Base-by-base conservation (phyloP, 1,140 invertebrate species). In the Drosophila sechellia region DNA sequence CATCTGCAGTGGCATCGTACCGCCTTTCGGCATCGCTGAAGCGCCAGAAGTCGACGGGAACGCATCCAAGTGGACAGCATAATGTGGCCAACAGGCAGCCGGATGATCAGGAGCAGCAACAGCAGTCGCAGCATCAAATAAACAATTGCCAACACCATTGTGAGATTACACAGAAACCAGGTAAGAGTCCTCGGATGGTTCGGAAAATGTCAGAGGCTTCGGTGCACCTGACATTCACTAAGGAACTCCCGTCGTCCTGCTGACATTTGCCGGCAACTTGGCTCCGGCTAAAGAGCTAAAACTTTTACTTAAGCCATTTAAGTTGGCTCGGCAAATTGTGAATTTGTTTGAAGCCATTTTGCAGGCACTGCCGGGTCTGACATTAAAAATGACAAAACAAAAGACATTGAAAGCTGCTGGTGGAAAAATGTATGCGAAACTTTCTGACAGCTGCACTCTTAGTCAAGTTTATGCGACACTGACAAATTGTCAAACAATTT, bases 31-130 rank as follows among this genome's bases (percentile, higher is more conserved):
- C 84, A n/a, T 89, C 84, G 11, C 52, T 89, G 39, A 89, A 80
- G 49, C 84, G 84, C 25, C 84, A 89, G 60, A 89, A 89, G 65
- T 89, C 84, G 65, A 75, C 77, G 11, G 64, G 79, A 59, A 71
- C 79, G 55, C 84, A 89, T 54, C 84, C 85, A 20, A 89, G 79
- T 60, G 84, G 84, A 78, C 84, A 89, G 55, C 72, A 89, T 17
- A 80, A 71, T 34, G 72, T 84, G 27, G 42, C 35, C 39, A 56
- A 49, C 15, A 55, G 64, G 25, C 85, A 84, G 49, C 31, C 61
- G 11, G 60, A 77, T 12, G 66, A 87, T 8, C 34, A 59, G 31
- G 31, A 85, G 6, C 84, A 89, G 0, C 66, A 80, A 13, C 73
- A 71, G 17, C 55, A 22, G 13, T 17, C 61, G 27, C 46, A 84